Evolutionary conservation across 2,113 vertebrate genomes (phyloP), one percentile per base, ranked within the genome.

Genomic region (Lynx canadensis): DNA sequence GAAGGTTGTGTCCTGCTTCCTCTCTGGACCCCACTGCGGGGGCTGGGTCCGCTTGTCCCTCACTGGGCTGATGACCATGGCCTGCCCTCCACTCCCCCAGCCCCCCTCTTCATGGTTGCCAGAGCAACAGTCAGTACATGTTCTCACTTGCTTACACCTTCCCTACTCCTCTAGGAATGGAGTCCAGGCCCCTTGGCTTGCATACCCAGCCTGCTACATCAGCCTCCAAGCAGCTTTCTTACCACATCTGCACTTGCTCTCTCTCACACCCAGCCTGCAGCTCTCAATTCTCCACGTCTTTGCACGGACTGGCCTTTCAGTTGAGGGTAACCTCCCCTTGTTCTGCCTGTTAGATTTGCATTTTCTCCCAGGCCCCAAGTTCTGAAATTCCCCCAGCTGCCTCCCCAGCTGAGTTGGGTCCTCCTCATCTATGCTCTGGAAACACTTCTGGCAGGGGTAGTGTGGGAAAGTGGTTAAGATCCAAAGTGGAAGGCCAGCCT

Each of bases 381-480:
- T 84, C 81, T 78, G 78, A 93, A 81, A 86, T 83, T 84, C 63
- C 92, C 74, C 27, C 52, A 13, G 71, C 52, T 15, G 29, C n/a
- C 60, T 91, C 83, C 12, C 73, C 5, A 21, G 82, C 23, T 73
- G 89, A 88, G 52, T 23, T 9, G 48, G 52, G 55, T 92, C 83
- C 76, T 82, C 45, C 65, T 91, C 36, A 27, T 73, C 55, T 60
- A 7, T 41, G 87, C 69, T 68, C 55, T 63, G 79, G 68, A 86
- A 69, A 65, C 65, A 60, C 52, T 66, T 68, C 57, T 10, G 5
- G 48, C 41, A 88, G 74, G 38, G 60, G 21, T 23, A 12, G 68
- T 90, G 78, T 55, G 60, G 74, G 91, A 93, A 91, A 80, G 83
- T 80, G 27, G 63, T 79, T 85, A 68, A 73, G 82, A 71, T 89